Percentiles rank a stretch among this genome's conserved stretches.
phyloP scores from a whole-genome alignment of 2,888 invertebrate species.

The Stenurella melanura region DNA sequence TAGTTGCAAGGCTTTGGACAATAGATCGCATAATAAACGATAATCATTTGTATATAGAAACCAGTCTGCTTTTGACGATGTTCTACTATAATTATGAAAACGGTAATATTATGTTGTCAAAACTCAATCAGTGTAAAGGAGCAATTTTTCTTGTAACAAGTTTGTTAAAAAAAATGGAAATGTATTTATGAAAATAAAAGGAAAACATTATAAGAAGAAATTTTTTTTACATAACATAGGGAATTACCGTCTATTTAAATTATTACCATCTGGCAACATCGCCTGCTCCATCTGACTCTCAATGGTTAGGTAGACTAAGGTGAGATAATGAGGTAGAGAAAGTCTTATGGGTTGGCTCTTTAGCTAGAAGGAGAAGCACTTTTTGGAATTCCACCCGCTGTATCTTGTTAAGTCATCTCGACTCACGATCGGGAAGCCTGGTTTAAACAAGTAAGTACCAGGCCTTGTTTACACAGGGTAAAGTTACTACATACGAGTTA shows the following conservation, averaged over 20 bases:
- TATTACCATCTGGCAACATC: conserved; percentile 40
- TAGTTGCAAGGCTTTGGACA: too few species aligned
- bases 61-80: too few species aligned
- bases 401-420: conserved; percentile 73
- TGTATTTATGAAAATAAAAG: too few species aligned
- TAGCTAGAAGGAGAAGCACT: conserved; percentile 63
- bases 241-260: neutral
- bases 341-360: conserved; percentile 51
- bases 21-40: too few species aligned
- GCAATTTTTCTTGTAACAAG: too few species aligned
- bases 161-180: too few species aligned
- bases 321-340: conserved; percentile 72
- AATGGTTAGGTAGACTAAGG: conserved; percentile 71
- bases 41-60: too few species aligned
- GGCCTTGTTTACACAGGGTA: conserved; percentile 54
- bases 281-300: conserved; percentile 55
- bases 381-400: conserved; percentile 72
- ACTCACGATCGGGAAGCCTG: conserved; percentile 65
- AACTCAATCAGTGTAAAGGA: too few species aligned
- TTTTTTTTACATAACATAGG: neutral
- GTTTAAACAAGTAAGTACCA: conserved; percentile 55
- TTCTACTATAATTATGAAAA: too few species aligned
- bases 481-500: neutral
- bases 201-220: too few species aligned
- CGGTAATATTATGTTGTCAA: too few species aligned